phyloP scores from a whole-genome alignment of 2,797 vertebrate genomes.

The Todus mexicanus region DNA sequence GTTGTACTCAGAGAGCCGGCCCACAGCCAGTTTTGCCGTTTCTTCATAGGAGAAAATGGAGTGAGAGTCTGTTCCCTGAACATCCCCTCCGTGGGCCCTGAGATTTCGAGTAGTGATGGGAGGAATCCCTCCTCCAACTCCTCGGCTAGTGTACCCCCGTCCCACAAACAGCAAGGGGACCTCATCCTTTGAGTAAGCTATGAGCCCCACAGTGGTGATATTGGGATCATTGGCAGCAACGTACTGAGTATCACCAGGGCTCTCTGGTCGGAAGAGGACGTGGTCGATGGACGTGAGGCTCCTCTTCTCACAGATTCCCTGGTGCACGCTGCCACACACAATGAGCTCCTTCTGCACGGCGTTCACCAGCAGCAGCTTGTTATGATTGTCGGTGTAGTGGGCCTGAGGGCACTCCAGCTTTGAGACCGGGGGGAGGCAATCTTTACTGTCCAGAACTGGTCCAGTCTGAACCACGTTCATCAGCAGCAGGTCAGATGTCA shows the following conservation, averaged over 20 bases:
- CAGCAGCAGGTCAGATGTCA: constrained; percentile 79
- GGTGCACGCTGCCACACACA: constrained; percentile 92
- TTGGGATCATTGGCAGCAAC: constrained; percentile 95
- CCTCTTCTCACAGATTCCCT: constrained; percentile 94
- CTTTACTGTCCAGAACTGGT: constrained; percentile 89
- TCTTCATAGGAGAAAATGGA: constrained; percentile 96
- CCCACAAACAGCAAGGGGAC: constrained; percentile 91
- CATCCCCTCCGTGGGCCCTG: constrained; percentile 36
- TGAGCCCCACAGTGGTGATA: constrained; percentile 91
- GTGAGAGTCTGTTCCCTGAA: constrained; percentile 74
- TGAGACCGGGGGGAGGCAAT: constrained; percentile 91
- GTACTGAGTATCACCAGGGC: constrained; percentile 93
- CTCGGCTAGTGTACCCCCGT: constrained; percentile 89
- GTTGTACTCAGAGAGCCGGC: constrained; percentile 94
- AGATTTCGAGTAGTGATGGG: constrained; percentile 96
- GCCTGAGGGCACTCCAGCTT: constrained; percentile 88
- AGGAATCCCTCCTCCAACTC: constrained; percentile 86
- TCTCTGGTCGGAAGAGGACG: constrained; percentile 85
- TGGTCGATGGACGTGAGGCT: constrained; percentile 76
- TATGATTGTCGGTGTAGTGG: constrained; percentile 86
- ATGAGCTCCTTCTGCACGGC: constrained; percentile 85
- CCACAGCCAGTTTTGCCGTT: constrained; percentile 92
- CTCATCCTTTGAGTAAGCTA: constrained; percentile 80
- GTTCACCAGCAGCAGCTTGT: constrained; percentile 92
- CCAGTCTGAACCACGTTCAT: constrained; percentile 82